Conservation (phyloP, 1,140 invertebrate species). For the Saccostrea cuccullata region DNA sequence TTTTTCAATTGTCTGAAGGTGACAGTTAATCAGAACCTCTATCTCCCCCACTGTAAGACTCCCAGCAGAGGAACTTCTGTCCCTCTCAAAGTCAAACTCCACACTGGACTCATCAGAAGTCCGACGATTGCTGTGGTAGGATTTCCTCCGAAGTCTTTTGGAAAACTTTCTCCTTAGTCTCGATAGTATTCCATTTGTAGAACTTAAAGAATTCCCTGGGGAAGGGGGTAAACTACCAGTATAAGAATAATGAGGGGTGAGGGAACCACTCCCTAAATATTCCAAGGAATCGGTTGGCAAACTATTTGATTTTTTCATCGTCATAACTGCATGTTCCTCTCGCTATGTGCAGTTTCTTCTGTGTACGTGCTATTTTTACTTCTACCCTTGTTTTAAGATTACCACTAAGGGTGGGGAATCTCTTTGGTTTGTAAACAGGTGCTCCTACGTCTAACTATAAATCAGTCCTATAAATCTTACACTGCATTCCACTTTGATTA, state of each 20-base stretch:
- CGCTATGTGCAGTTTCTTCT: background rate
- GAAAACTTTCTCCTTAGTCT: conserved; percentile 12
- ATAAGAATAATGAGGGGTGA: background rate
- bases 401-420: background rate
- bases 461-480: conserved; percentile 13
- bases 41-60: background rate
- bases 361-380: background rate
- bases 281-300: conserved; percentile 10
- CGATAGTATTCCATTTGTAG: background rate
- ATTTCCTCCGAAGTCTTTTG: background rate
- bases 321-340: background rate
- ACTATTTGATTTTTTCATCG: conserved; percentile 15
- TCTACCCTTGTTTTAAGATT: background rate
- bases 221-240: background rate
- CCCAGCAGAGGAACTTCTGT: background rate
- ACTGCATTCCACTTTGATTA: conserved; percentile 12
- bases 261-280: background rate
- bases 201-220: background rate
- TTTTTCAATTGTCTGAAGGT: background rate
- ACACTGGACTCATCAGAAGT: background rate
- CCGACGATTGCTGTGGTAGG: background rate
- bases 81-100: conserved; percentile 24
- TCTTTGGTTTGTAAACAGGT: background rate
- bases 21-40: background rate
- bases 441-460: background rate